phyloP scores from a whole-genome alignment of 2,797 vertebrate species.

The Acipenser oxyrinchus region DNA sequence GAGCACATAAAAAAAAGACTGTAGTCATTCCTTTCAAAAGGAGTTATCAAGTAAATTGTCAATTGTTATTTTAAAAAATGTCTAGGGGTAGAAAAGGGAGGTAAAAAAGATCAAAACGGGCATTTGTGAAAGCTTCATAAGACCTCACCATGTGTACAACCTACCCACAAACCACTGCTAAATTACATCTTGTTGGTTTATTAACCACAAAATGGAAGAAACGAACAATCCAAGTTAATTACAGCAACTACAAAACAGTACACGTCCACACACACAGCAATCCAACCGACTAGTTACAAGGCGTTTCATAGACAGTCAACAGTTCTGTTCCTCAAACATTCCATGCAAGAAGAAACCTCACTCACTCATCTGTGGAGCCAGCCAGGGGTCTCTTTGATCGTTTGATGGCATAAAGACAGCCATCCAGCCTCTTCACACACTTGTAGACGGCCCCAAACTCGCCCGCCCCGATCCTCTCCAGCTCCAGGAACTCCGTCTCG shows the following conservation, averaged over 20 bases:
- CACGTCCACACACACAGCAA: too few species aligned
- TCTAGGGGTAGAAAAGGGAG: too few species aligned
- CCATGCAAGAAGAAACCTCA: constrained; percentile 30
- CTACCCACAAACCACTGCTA: neutral
- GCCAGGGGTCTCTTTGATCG: constrained; percentile 76
- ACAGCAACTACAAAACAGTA: too few species aligned
- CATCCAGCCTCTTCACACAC: constrained; percentile 92
- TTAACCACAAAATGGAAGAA: neutral
- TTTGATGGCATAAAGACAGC: constrained; percentile 93
- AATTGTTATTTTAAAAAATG: too few species aligned
- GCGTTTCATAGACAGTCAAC: too few species aligned
- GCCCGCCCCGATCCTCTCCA: constrained; percentile 83
- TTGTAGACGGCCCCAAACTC: constrained; percentile 91
- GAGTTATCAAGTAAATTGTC: too few species aligned
- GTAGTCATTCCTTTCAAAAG: neutral
- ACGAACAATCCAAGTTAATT: too few species aligned
- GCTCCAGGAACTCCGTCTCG: constrained; percentile 87
- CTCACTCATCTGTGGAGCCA: constrained; percentile 87
- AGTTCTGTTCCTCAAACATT: neutral
- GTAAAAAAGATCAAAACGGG: too few species aligned
- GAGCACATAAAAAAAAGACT: neutral
- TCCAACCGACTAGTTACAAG: too few species aligned
- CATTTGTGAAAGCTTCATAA: too few species aligned
- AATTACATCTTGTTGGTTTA: neutral
- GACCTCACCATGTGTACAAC: too few species aligned